Base-by-base conservation (phyloP, 2,888 invertebrate genomes). In the Acanthosepion esculentum region DNA sequence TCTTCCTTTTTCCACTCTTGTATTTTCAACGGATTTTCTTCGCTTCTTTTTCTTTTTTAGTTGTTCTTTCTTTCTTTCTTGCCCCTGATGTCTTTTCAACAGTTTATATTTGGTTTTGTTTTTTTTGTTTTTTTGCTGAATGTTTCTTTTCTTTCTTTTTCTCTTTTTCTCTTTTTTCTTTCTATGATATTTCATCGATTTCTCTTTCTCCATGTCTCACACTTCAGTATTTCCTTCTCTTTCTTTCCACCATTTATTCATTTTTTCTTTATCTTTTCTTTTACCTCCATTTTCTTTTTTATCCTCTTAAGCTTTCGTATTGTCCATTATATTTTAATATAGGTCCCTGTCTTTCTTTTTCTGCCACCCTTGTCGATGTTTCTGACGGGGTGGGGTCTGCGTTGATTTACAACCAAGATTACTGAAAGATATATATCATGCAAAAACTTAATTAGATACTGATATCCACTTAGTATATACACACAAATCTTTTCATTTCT, bases 161-260 rank as follows among this genome's bases (percentile, higher is more conserved):
- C 1, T 15, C 2, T 10, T 12, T n/a, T 1, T 8, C 10, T n/a
- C n/a, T n/a, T n/a, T n/a, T n/a, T n/a, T n/a, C 8, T 10, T 12
- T 78, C 78, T 78, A n/a, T 10, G 7, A 0, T 29, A 10, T n/a
- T n/a, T n/a, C 15, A 7, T 8, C 64, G 1, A 29, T 29, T 64
- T 26, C 8, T n/a, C 0, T 26, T 29, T 29, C 12, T 64, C 8
- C 12, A 5, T 55, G 1, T 64, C 78, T n/a, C n/a, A n/a, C n/a
- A n/a, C n/a, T n/a, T 18, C n/a, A 8, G 6, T 10, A 2, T 10
- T n/a, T n/a, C 78, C n/a, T 29, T 78, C n/a, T 78, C 12, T n/a
- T 8, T n/a, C 18, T 10, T n/a, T 78, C n/a, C n/a, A 12, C n/a
- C 8, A 26, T 78, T n/a, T 78, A n/a, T 78, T 78, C 78, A 26